phyloP scores from a whole-genome alignment of 2,797 vertebrate genomes.

The Distichodus sexfasciatus region DNA sequence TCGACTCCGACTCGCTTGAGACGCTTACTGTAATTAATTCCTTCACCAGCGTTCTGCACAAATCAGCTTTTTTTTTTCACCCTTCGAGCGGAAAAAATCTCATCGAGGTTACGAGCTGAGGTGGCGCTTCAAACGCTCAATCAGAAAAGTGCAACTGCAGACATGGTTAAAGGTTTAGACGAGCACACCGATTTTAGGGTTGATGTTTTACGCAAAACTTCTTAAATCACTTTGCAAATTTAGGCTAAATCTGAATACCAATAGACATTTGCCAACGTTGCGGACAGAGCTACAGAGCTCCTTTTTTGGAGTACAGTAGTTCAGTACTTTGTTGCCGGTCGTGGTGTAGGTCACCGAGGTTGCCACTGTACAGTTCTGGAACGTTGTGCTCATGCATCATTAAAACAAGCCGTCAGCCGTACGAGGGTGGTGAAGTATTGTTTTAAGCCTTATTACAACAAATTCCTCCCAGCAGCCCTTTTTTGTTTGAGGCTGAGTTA shows the following conservation, averaged over 20 bases:
- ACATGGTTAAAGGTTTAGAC: too few species aligned
- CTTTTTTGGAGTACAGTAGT: too few species aligned
- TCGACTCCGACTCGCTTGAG: neutral
- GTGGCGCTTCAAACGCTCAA: neutral
- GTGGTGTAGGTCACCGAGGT: neutral
- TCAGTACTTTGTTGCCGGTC: too few species aligned
- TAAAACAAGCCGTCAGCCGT: neutral
- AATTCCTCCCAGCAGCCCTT: neutral
- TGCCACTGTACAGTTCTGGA: neutral
- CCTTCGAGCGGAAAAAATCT: too few species aligned
- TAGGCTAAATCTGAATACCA: too few species aligned
- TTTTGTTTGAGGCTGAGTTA: constrained; percentile 16
- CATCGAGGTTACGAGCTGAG: neutral
- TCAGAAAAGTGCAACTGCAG: constrained; percentile 2
- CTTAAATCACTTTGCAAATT: too few species aligned
- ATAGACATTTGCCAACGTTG: too few species aligned
- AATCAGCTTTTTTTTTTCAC: constrained; percentile 10
- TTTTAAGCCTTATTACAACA: constrained; percentile 12
- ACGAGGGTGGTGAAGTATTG: neutral
- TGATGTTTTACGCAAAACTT: too few species aligned
- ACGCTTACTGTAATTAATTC: constrained; percentile 1
- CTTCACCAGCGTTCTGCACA: constrained; percentile 5
- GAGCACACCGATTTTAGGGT: too few species aligned
- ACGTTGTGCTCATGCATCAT: neutral
- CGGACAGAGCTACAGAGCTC: too few species aligned